Percentiles rank a stretch among this genome's conserved stretches.
These are phyloP conservation scores for Tenthredo amoena DNA, from an alignment of 2,888 invertebrate species.

Conservation along the genomic window DNA sequence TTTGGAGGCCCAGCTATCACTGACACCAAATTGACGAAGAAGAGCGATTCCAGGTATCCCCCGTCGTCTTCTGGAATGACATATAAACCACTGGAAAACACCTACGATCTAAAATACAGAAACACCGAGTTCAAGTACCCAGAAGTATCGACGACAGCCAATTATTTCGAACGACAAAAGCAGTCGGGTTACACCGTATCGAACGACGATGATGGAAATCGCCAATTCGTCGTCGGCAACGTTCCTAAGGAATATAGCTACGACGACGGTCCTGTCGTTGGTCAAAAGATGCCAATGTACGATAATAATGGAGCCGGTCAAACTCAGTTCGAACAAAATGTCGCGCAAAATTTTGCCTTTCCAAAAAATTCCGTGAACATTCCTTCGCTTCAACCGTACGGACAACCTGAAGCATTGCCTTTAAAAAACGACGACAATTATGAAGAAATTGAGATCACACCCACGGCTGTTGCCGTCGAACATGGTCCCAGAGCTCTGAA, in stretches of 20 bases:
- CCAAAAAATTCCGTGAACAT: slow-evolving; percentile 56
- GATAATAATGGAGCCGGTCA: slow-evolving; percentile 11
- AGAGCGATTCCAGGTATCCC: slow-evolving; percentile 64
- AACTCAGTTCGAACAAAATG: slow-evolving; percentile 58
- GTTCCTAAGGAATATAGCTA: slow-evolving; percentile 81
- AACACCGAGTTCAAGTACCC: slow-evolving; percentile 72
- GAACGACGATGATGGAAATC: slow-evolving; percentile 62
- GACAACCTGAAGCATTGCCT: slow-evolving; percentile 57
- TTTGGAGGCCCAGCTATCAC: slow-evolving; percentile 67
- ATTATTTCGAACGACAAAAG: slow-evolving; percentile 68
- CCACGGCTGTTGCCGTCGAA: slow-evolving; percentile 75
- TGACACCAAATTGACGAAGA: slow-evolving; percentile 77
- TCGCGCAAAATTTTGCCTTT: slow-evolving; percentile 62
- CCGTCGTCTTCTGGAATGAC: slow-evolving; percentile 49
- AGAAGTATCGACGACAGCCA: slow-evolving; percentile 68
- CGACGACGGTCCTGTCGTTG: slow-evolving; percentile 56
- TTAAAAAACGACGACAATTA: slow-evolving; percentile 61
- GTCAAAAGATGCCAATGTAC: slow-evolving; percentile 43
- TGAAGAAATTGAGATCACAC: slow-evolving; percentile 72
- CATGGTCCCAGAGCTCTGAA: slow-evolving; percentile 77
- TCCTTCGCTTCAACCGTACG: slow-evolving; percentile 49
- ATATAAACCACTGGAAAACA: slow-evolving; percentile 64
- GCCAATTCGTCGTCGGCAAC: slow-evolving; percentile 85
- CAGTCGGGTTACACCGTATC: slow-evolving; percentile 57
- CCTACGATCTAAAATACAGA: slow-evolving; percentile 65